Conservation (phyloP, 2,888 invertebrate genomes). For the Volucella inflata region DNA sequence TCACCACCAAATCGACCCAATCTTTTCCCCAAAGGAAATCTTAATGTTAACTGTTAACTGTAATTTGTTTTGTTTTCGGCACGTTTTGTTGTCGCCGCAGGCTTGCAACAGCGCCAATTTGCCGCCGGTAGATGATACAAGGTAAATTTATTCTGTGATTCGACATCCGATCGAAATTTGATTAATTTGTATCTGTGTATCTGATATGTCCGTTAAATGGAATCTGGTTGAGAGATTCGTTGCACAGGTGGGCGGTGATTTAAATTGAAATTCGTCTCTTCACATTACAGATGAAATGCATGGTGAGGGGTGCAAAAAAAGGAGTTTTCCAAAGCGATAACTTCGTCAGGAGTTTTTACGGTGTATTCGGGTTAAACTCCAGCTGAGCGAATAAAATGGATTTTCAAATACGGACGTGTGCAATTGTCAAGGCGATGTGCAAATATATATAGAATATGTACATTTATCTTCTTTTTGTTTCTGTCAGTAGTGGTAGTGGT, state of each 20-base stretch:
- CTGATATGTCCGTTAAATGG: constrained; percentile 51
- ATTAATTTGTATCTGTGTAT: constrained; percentile 53
- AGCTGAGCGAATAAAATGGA: constrained; percentile 63
- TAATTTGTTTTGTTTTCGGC: constrained; percentile 75
- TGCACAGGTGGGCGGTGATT: constrained; percentile 51
- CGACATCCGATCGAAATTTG: constrained; percentile 60
- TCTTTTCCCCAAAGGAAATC: constrained; percentile 23
- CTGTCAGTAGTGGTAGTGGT: not conserved
- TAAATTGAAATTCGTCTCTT: constrained; percentile 56
- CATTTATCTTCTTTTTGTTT: constrained; percentile 8
- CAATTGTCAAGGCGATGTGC: constrained; percentile 37
- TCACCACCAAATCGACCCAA: not conserved
- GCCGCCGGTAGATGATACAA: constrained; percentile 55
- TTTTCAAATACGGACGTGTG: constrained; percentile 55
- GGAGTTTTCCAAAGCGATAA: constrained; percentile 27
- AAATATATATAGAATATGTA: constrained; percentile 26
- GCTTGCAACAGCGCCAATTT: constrained; percentile 25
- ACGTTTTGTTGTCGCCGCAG: constrained; percentile 49
- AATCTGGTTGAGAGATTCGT: not conserved
- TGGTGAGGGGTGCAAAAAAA: not conserved
- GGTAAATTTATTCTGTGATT: constrained; percentile 46
- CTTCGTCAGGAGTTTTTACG: not conserved
- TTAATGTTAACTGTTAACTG: constrained; percentile 72
- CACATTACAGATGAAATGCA: not conserved
- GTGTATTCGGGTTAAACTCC: constrained; percentile 23